A percentile compares a stretch with the other conserved stretches of the same genome.
phyloP scores from a whole-genome alignment of 1,140 invertebrate genomes.

The Aricia agestis region DNA sequence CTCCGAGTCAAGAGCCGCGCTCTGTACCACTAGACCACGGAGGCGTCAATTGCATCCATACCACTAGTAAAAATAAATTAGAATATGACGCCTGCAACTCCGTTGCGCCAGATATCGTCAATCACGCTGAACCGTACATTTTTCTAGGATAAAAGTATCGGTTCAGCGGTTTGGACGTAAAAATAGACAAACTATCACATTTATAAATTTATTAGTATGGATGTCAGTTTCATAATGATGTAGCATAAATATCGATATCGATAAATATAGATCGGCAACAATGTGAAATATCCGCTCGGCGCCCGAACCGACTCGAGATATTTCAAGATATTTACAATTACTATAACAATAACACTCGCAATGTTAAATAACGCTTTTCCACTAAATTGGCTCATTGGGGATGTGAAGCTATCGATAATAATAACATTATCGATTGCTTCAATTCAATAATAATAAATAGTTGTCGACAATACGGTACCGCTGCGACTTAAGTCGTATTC shows the following conservation, averaged over 20 bases:
- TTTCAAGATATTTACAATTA: not conserved
- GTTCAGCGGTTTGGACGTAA: no score
- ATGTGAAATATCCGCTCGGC: conserved; percentile 3
- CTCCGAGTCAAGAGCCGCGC: no score
- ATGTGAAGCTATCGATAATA: not conserved
- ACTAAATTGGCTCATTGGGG: not conserved
- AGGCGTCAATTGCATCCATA: no score
- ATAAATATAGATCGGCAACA: not conserved
- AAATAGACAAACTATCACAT: no score
- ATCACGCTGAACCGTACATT: no score
- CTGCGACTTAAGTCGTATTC: not conserved
- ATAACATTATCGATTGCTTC: not conserved
- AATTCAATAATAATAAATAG: no score
- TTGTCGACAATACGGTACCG: not conserved
- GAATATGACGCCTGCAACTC: no score
- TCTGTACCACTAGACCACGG: no score
- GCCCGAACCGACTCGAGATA: not conserved
- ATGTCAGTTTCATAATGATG: not conserved
- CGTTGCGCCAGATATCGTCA: no score
- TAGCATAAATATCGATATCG: conserved; percentile 16
- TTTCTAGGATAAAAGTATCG: no score
- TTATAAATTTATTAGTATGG: no score
- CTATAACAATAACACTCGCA: not conserved
- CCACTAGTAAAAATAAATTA: no score
- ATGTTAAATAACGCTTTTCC: conserved; percentile 2